Conservation (phyloP, 2,888 invertebrate genomes). For the Hyalella azteca region DNA sequence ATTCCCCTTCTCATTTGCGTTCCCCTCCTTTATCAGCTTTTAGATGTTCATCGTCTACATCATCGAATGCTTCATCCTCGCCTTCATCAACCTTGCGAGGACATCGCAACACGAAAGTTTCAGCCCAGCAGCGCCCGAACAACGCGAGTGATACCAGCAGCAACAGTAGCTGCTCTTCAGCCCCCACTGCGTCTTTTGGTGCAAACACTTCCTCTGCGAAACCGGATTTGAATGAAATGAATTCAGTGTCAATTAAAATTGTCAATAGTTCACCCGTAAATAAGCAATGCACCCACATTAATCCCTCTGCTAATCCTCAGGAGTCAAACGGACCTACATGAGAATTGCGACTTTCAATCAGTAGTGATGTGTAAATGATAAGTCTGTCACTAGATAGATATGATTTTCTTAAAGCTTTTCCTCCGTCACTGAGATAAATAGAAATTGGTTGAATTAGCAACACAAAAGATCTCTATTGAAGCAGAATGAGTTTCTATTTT, state of each 20-base stretch:
- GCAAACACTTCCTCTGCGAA: not conserved
- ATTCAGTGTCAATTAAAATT: not conserved
- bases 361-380: not conserved
- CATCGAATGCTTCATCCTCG: conserved; percentile 34
- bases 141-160: conserved; percentile 27
- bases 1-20: not conserved
- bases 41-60: conserved; percentile 25
- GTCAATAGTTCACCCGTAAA: not conserved
- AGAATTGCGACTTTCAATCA: not conserved
- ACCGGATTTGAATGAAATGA: not conserved
- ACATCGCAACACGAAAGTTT: not conserved
- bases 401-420: not conserved
- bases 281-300: not conserved
- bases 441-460: too few species aligned
- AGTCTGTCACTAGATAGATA: not conserved
- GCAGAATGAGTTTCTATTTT: too few species aligned
- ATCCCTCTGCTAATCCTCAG: not conserved
- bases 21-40: conserved; percentile 20
- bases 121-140: not conserved
- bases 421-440: too few species aligned
- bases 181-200: not conserved
- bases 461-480: too few species aligned
- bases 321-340: not conserved
- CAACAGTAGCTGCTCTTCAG: conserved; percentile 31
- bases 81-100: not conserved